phyloP scores from a whole-genome alignment of 2,888 invertebrate species.

The Griposia aprilina region DNA sequence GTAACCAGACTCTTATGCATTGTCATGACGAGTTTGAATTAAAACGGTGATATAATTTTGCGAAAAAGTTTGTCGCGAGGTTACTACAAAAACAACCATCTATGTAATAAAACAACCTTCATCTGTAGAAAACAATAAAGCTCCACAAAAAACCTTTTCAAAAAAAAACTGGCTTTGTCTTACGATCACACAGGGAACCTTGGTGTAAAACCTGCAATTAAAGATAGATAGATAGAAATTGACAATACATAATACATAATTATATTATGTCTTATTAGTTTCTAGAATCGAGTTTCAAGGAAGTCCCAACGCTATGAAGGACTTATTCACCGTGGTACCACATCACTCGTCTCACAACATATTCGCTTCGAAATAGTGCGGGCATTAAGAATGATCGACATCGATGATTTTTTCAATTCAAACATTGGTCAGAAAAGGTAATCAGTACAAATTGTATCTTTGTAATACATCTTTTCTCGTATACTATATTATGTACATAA shows the following conservation, averaged over 20 bases:
- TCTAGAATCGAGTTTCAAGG: conserved; percentile 20
- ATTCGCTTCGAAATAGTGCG: conserved; percentile 3
- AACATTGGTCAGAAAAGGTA: conserved; percentile 53
- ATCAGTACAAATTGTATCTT: conserved; percentile 35
- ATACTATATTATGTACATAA: conserved; percentile 63
- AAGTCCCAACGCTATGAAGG: conserved; percentile 17
- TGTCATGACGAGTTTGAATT: conserved; percentile 20
- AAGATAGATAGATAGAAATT: background rate
- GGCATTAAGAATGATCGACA: background rate
- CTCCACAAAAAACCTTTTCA: background rate
- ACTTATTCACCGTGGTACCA: background rate
- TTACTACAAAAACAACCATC: background rate
- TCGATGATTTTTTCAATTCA: conserved; percentile 12
- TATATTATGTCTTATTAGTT: conserved; percentile 15
- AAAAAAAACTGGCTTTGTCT: background rate
- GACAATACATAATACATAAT: conserved; percentile 44
- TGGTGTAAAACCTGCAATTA: background rate
- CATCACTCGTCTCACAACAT: background rate
- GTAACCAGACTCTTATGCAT: conserved; percentile 38
- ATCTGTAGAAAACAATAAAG: background rate
- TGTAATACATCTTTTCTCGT: conserved; percentile 52
- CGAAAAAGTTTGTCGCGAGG: background rate
- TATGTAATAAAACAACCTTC: background rate
- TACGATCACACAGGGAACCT: background rate
- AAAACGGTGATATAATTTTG: background rate